These are phyloP conservation scores for Zhuqinia jingwanae DNA, from an alignment of 2,888 invertebrate genomes.

Conservation along the genomic window DNA sequence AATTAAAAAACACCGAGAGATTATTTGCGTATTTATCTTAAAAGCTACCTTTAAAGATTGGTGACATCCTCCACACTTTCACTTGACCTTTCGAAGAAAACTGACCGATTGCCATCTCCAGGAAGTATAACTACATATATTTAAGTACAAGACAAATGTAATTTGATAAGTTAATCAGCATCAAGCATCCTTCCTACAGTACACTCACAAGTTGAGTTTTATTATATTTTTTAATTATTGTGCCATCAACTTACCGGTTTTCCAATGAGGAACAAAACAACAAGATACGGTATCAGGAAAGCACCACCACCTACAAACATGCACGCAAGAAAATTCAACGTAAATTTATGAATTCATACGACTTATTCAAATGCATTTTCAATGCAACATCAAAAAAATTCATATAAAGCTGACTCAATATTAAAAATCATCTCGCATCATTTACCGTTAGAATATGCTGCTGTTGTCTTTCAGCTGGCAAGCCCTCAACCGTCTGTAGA, in stretches of 20 bases:
- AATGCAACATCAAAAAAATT: too few relatives aligned
- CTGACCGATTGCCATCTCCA: conserved; percentile 83
- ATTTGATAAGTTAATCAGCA: too few relatives aligned
- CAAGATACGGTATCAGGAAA: conserved; percentile 86
- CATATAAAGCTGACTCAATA: too few relatives aligned
- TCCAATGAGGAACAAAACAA: conserved; percentile 84
- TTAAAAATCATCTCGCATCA: too few relatives aligned
- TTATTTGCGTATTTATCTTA: neutral
- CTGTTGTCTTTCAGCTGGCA: conserved; percentile 56
- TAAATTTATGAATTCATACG: neutral
- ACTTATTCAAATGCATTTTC: neutral
- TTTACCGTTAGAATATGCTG: conserved; percentile 63
- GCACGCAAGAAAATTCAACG: too few relatives aligned
- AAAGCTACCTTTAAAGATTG: conserved; percentile 10
- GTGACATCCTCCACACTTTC: conserved; percentile 84
- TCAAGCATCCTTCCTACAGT: too few relatives aligned
- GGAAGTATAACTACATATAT: conserved; percentile 80
- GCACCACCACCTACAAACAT: conserved; percentile 83
- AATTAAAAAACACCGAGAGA: neutral
- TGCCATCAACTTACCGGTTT: conserved; percentile 83
- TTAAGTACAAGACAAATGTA: too few relatives aligned
- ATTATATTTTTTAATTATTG: too few relatives aligned
- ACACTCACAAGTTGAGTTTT: too few relatives aligned
- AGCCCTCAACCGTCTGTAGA: conserved; percentile 59
- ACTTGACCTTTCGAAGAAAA: conserved; percentile 82